Conservation (phyloP, 2,113 vertebrate genomes). For the Hydrolagus affinis region DNA sequence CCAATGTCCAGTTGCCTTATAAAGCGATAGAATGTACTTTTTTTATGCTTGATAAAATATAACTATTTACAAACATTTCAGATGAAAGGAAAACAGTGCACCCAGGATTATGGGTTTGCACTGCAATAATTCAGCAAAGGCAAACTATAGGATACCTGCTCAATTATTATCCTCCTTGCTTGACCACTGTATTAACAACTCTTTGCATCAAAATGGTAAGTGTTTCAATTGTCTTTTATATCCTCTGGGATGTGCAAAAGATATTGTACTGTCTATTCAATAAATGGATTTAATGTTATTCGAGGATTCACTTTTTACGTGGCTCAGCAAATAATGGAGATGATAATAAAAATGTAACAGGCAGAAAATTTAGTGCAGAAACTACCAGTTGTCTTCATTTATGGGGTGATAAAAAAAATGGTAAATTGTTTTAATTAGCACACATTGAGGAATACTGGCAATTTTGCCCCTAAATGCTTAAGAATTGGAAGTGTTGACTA, state of each 20-base stretch:
- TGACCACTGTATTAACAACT: neutral
- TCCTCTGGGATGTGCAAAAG: neutral
- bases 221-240: neutral
- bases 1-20: neutral
- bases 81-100: neutral
- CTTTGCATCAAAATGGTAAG: neutral
- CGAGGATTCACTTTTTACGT: neutral
- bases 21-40: neutral
- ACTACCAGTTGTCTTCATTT: neutral
- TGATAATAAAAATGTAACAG: neutral
- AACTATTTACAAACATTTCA: conserved; percentile 3
- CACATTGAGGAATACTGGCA: no score
- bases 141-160: neutral
- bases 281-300: neutral
- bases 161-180: neutral
- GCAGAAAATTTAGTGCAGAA: neutral
- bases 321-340: neutral
- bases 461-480: neutral
- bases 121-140: neutral
- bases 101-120: no score
- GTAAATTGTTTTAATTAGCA: no score
- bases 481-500: neutral
- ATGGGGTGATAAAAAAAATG: neutral
- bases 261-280: neutral
- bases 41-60: neutral